phyloP scores from a whole-genome alignment of 1,140 invertebrate genomes.

The Druon quercuslanigerum region DNA sequence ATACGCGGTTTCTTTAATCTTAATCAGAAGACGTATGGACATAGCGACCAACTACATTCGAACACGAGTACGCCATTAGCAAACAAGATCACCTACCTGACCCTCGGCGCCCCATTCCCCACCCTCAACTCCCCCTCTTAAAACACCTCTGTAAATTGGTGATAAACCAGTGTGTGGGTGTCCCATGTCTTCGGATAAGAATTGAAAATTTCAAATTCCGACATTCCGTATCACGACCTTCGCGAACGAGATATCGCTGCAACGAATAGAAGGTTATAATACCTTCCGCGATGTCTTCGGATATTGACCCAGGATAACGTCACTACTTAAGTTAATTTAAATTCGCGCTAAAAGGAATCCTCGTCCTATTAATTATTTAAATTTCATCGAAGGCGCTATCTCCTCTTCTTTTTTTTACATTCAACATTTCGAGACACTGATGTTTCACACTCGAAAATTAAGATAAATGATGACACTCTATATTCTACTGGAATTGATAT shows the following conservation, averaged over 20 bases:
- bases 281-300: neutral
- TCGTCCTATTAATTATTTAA: conserved; percentile 6
- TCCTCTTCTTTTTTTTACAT: neutral
- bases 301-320: neutral
- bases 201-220: conserved; percentile 36
- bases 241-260: conserved; percentile 16
- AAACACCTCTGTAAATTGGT: conserved; percentile 60
- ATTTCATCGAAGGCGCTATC: neutral
- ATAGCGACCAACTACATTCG: conserved; percentile 65
- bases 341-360: neutral
- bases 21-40: conserved; percentile 72
- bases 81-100: conserved; percentile 70
- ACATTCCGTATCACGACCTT: conserved; percentile 15
- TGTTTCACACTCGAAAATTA: neutral
- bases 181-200: conserved; percentile 38
- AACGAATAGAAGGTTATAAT: neutral
- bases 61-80: conserved; percentile 74
- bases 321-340: neutral
- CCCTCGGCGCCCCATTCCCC: conserved; percentile 46
- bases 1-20: conserved; percentile 72
- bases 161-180: conserved; percentile 57
- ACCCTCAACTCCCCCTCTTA: neutral
- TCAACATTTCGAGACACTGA: neutral
- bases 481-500: too few species aligned
- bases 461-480: neutral